These are phyloP conservation scores for Elaphurus davidianus DNA, from an alignment of 2,113 vertebrate genomes.

Conservation along the genomic window DNA sequence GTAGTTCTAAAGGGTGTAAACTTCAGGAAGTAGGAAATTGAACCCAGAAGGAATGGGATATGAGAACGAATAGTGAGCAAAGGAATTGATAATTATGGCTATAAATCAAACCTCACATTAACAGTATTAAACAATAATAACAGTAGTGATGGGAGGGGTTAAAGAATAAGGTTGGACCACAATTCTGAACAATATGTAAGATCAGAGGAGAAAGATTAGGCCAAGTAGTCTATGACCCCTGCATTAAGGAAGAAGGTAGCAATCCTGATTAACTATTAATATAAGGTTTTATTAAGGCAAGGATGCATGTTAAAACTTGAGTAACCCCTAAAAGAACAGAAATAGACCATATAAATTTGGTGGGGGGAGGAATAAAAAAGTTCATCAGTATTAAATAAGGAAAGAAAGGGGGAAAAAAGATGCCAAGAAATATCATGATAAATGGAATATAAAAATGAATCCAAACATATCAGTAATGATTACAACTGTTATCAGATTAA, in stretches of 20 bases:
- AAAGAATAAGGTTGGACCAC: not conserved
- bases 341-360: not conserved
- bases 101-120: slow-evolving; percentile 22
- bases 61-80: not conserved
- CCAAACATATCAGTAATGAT: not conserved
- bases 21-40: slow-evolving; percentile 17
- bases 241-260: not conserved
- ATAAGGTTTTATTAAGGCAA: not conserved
- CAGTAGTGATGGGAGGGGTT: not conserved
- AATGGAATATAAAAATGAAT: not conserved
- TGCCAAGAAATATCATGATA: not conserved
- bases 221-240: not conserved
- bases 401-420: not conserved
- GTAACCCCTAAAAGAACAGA: not conserved
- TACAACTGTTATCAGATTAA: not conserved
- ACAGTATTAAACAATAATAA: not conserved
- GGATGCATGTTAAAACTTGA: not conserved
- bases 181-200: not conserved
- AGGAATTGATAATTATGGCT: not conserved
- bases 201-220: not conserved
- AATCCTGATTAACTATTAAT: not conserved
- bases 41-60: not conserved
- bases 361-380: not conserved
- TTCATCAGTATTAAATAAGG: not conserved
- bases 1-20: slow-evolving; percentile 16